These are phyloP conservation scores for Characodon lateralis DNA, from an alignment of 2,797 vertebrate species.

Conservation along the genomic window DNA sequence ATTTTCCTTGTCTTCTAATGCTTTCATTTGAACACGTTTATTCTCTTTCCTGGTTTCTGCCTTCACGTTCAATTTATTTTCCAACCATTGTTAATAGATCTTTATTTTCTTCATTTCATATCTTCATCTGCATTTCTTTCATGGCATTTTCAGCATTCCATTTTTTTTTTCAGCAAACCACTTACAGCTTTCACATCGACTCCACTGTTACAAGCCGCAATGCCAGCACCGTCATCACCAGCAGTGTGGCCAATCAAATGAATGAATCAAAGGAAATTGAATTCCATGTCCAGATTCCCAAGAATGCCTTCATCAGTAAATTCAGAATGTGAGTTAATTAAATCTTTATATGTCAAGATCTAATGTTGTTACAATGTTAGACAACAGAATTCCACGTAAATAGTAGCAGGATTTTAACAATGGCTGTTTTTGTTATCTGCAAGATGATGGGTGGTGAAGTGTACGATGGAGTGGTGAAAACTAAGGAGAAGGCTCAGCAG, in stretches of 20 bases:
- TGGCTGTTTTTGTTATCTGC: background rate
- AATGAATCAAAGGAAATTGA: constrained; percentile 77
- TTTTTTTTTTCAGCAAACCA: too few species aligned
- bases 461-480: constrained; percentile 87
- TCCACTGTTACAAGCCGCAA: constrained; percentile 87
- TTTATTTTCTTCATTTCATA: too few species aligned
- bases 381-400: background rate
- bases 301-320: constrained; percentile 92
- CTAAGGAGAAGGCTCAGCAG: constrained; percentile 82
- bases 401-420: background rate
- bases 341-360: background rate
- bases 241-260: constrained; percentile 85
- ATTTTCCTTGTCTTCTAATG: too few species aligned
- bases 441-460: constrained; percentile 85
- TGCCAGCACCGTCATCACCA: constrained; percentile 87
- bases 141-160: too few species aligned
- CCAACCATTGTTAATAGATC: too few species aligned
- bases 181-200: constrained; percentile 87
- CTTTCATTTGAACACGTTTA: too few species aligned
- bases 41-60: too few species aligned
- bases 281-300: constrained; percentile 91
- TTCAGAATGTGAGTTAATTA: constrained; percentile 87
- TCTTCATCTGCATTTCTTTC: too few species aligned
- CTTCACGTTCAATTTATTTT: too few species aligned
- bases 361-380: background rate